Conservation (phyloP, 2,888 invertebrate genomes). For the Drosophila gaucha region DNA sequence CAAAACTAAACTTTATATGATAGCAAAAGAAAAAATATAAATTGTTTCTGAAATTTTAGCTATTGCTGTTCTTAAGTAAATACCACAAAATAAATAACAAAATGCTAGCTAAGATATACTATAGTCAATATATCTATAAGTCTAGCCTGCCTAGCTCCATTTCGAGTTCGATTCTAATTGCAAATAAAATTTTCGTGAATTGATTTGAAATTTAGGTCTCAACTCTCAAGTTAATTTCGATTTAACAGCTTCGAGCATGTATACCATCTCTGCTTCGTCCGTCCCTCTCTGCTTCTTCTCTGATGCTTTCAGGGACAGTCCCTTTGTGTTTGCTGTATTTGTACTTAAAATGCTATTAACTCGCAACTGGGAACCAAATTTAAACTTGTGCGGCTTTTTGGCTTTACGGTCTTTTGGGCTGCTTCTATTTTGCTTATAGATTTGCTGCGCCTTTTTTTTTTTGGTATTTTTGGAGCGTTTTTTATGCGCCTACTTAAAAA, state of each 20-base stretch:
- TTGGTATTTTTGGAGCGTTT: slow-evolving; percentile 7
- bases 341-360: slow-evolving; percentile 81
- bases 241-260: slow-evolving; percentile 30
- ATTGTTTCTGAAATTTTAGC: too few species aligned
- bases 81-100: not conserved
- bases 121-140: not conserved
- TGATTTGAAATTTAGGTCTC: slow-evolving; percentile 34
- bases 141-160: not conserved
- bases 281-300: not conserved
- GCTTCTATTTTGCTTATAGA: slow-evolving; percentile 63
- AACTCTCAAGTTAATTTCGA: slow-evolving; percentile 45
- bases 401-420: slow-evolving; percentile 52
- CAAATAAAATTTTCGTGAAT: slow-evolving; percentile 17
- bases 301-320: not conserved
- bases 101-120: too few species aligned
- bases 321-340: slow-evolving; percentile 32
- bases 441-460: slow-evolving; percentile 15
- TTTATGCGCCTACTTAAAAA: slow-evolving; percentile 74
- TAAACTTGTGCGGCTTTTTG: slow-evolving; percentile 75
- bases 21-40: too few species aligned
- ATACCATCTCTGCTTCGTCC: not conserved
- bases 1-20: too few species aligned
- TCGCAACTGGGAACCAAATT: slow-evolving; percentile 50
- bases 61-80: too few species aligned
- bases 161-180: slow-evolving; percentile 5